Base-by-base conservation (phyloP, 2,113 vertebrate genomes). In the Chaenocephalus aceratus region DNA sequence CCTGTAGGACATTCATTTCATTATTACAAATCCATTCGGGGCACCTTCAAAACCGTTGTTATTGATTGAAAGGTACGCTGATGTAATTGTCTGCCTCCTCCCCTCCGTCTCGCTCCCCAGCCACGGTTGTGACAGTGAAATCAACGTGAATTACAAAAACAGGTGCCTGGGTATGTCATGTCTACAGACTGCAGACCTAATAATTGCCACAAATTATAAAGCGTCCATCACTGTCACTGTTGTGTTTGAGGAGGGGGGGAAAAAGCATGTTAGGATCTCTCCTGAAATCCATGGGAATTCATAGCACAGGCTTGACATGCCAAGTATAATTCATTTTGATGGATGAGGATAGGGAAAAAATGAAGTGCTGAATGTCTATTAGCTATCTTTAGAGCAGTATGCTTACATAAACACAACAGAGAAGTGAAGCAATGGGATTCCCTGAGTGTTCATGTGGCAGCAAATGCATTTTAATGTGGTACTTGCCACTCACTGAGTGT, bases 291-390 rank as follows among this genome's bases (percentile, higher is more conserved):
- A 86, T 93, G 93, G 91, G 93, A 94, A 94, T 89, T 86, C 85
- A 80, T 54, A 59, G 86, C 51, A 2, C 59, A 64, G 77, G 73
- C 79, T 72, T 80, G 84, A 87, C 85, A 77, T 87, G 94, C 92
- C 94, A 95, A 91, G 89, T 93, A 89, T 75, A 91, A 94, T 94
- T 95, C 91, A 92, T 82, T 87, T 89, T 94, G 94, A 94, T 93
- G 93, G 90, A 95, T 93, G 94, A 92, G 87, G 84, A 87, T 72
- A 13, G 82, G 84, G 57, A 75, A 74, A 86, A 90, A 87, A 84
- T 77, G 77, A 90, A 91, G 92, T 86, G 78, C 85, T 82, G 87
- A 79, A 89, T 86, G 93, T 93, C 91, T 92, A 89, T 89, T 85
- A 89, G 89, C 89, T 83, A 93, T 93, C 88, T 94, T 90, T 91